Evolutionary conservation across 2,888 invertebrate genomes (phyloP), one percentile per base, ranked within the genome.

Genomic region (Sphecodes monilicornis): DNA sequence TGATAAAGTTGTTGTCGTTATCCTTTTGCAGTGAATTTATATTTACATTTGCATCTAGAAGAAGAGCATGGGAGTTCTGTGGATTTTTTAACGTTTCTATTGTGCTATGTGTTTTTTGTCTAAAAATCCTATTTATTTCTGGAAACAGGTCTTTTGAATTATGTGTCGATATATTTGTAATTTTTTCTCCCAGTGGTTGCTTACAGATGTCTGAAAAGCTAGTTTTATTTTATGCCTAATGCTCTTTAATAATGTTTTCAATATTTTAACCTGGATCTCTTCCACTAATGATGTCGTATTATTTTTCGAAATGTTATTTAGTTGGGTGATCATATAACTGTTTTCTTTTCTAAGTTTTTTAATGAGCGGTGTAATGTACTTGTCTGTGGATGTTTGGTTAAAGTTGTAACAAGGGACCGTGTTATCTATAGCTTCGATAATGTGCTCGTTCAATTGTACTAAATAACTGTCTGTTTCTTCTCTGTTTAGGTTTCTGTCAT

Each of bases 61-160:
- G n/a, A 5, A 57, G n/a, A 26, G n/a, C 8, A 0, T 57, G n/a
- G n/a, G 26, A 1, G 57, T 26, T n/a, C 10, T 57, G n/a, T 11
- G 57, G 57, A 5, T 26, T 57, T 57, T 57, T 57, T 0, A 57
- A 11, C 5, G 68, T 26, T 36, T 73, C 50, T 10, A 41, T 82
- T 13, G 3, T 22, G 16, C 18, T 69, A 0, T 18, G 0, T 0
- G n/a, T 4, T 69, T 60, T 81, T 2, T 29, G 50, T 43, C 73
- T 18, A 4, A 69, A 76, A 0, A 81, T 68, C 3, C 57, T 73
- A 8, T 80, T 80, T 6, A 80, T 72, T 3, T 13, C 18, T 36
- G 76, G 76, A 11, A 80, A 76, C 0, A 76, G 46, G 1, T 81
- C n/a, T 68, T 32, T 13, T 10, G 64, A 22, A 6, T 60, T 69